These are phyloP conservation scores for Nasonia oneida DNA, from an alignment of 2,888 invertebrate species.

Conservation along the genomic window DNA sequence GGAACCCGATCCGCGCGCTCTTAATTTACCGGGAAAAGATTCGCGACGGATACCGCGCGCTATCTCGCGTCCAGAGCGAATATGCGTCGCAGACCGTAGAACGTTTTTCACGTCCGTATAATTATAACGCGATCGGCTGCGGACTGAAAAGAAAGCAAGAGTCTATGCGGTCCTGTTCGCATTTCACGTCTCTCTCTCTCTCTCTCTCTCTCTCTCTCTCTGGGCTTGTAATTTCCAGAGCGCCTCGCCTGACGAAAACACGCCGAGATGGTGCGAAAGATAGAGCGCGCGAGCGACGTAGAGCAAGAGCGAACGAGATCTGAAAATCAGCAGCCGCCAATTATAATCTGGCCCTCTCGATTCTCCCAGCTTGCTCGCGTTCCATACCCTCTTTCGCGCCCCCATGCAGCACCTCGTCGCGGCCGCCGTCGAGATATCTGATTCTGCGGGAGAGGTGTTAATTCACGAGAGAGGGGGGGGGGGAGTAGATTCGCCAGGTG, in stretches of 20 bases:
- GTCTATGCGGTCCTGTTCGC: background rate
- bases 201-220: no score
- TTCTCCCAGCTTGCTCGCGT: slow-evolving; percentile 27
- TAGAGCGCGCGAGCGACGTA: background rate
- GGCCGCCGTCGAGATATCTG: slow-evolving; percentile 72
- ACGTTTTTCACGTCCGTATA: background rate
- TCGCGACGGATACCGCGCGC: slow-evolving; percentile 17
- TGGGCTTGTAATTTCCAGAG: slow-evolving; percentile 26
- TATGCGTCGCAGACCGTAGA: no score
- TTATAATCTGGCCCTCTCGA: slow-evolving; percentile 64
- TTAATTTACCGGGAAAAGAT: slow-evolving; percentile 43
- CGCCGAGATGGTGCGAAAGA: background rate
- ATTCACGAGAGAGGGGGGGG: slow-evolving; percentile 68
- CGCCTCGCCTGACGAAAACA: slow-evolving; percentile 14
- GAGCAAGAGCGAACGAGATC: slow-evolving; percentile 27
- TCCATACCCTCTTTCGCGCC: slow-evolving; percentile 57
- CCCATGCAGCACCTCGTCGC: slow-evolving; percentile 46
- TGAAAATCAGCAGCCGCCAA: slow-evolving; percentile 58
- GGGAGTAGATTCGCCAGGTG: background rate
- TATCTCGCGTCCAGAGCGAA: background rate
- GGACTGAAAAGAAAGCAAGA: background rate
- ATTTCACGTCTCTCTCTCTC: background rate
- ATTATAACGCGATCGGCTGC: background rate
- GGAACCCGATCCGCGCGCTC: slow-evolving; percentile 39
- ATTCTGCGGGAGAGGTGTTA: slow-evolving; percentile 77